These are phyloP conservation scores for Acleris literana DNA, from an alignment of 2,888 invertebrate species.

Conservation along the genomic window DNA sequence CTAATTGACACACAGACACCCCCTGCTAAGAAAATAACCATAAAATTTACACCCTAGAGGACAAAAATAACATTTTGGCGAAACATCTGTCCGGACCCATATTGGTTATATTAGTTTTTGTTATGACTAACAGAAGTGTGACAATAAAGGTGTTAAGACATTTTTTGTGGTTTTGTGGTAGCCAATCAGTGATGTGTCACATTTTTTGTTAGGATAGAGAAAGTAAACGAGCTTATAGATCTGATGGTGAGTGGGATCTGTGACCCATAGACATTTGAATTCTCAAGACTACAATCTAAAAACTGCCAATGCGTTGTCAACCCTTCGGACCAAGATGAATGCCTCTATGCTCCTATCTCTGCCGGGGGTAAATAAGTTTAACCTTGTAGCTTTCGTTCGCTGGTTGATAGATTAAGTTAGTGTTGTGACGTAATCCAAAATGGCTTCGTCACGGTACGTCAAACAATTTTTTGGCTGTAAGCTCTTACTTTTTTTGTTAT, in stretches of 20 bases:
- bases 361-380: no score
- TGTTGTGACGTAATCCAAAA: constrained; percentile 5
- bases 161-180: constrained; percentile 9
- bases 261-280: no score
- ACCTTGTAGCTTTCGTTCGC: no score
- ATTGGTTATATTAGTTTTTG: constrained; percentile 29
- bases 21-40: constrained; percentile 36
- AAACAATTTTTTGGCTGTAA: no score
- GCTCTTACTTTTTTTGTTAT: no score
- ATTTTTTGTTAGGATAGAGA: no score
- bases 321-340: no score
- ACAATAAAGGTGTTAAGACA: constrained; percentile 3
- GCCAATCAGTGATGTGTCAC: not conserved
- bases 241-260: no score
- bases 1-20: constrained; percentile 38
- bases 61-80: constrained; percentile 40
- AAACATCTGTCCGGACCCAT: constrained; percentile 39
- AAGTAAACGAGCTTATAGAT: no score
- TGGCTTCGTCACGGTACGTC: constrained; percentile 2
- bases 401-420: constrained; percentile 22
- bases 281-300: no score
- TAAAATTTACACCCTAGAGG: constrained; percentile 33
- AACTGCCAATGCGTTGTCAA: no score
- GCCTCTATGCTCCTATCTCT: no score
- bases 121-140: constrained; percentile 27